Percentiles rank a stretch among this genome's conserved stretches.
These are phyloP conservation scores for Pectinophora gossypiella DNA, from an alignment of 1,140 invertebrate species.

Conservation along the genomic window DNA sequence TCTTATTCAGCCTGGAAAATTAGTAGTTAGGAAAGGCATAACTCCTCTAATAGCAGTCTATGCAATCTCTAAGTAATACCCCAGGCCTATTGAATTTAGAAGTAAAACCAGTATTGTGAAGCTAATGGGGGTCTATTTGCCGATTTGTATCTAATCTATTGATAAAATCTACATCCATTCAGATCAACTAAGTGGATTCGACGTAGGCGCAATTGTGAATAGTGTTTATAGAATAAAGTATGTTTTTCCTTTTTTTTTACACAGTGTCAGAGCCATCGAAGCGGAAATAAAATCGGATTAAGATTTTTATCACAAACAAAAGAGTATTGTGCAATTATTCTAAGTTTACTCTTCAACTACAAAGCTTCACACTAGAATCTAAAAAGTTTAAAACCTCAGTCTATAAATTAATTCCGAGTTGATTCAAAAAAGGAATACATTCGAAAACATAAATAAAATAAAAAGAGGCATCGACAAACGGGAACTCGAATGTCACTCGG, in stretches of 20 bases:
- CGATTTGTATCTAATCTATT: slow-evolving; percentile 55
- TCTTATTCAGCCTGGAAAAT: not conserved
- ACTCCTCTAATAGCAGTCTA: not conserved
- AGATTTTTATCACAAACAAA: slow-evolving; percentile 1
- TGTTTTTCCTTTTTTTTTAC: slow-evolving; percentile 19
- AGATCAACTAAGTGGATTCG: slow-evolving; percentile 41
- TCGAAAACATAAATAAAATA: slow-evolving; percentile 22
- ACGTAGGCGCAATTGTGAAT: slow-evolving; percentile 29
- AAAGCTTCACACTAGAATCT: too few species aligned
- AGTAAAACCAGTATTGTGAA: slow-evolving; percentile 29
- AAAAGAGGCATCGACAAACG: slow-evolving; percentile 54
- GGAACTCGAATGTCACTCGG: slow-evolving; percentile 63
- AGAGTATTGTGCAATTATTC: too few species aligned
- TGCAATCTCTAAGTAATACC: slow-evolving; percentile 13
- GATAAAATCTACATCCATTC: slow-evolving; percentile 50
- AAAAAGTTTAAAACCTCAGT: slow-evolving; percentile 14
- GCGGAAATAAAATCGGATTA: slow-evolving; percentile 28
- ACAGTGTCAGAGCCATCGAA: slow-evolving; percentile 18
- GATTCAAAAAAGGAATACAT: slow-evolving; percentile 23
- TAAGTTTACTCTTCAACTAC: too few species aligned
- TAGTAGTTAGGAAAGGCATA: not conserved
- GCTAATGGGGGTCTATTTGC: slow-evolving; percentile 42
- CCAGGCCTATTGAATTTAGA: slow-evolving; percentile 24
- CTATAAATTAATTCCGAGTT: not conserved
- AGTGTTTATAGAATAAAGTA: slow-evolving; percentile 36